Evolutionary conservation across 2,113 vertebrate genomes (phyloP), one percentile per base, ranked within the genome.

Genomic region (Nannobrachium achirus): DNA sequence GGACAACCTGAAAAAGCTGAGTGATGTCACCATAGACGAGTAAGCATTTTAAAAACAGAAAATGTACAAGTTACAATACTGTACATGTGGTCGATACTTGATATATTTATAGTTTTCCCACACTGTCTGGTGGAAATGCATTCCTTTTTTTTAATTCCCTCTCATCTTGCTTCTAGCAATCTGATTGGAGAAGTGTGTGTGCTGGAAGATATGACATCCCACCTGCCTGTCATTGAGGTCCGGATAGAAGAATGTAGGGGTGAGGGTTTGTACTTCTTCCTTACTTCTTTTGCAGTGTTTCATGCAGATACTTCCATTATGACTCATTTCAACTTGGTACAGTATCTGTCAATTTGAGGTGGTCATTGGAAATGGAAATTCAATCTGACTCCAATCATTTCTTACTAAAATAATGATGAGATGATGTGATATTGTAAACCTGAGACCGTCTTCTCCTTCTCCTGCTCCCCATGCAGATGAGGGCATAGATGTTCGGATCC

Each of bases 241-340:
- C 93, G 96, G 42, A 97, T 99, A 18, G 95, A 96, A 62, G 97
- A 99, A 81, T 99, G 97, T 86, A 92, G 94, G 94, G 98, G 98
- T 98, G 76, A 81, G 86, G 53, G 0, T 25, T 38, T 15, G 40
- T 42, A n/a, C 15, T 44, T 15, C n/a, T 10, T 40, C 42, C 41
- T 70, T 11, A 3, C 2, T 8, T 10, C 25, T 42, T 66, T 3
- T 56, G 4, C 20, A 0, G 14, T 48, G 11, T 41, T 49, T 68
- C 14, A 55, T 16, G 1, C 9, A 20, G 7, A 19, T 41, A 0
- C 0, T 46, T 60, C 19, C 2, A 10, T 6, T 11, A 18, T 25
- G 18, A 19, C 8, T 33, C 11, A 6, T 14, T n/a, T 5, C 15
- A n/a, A 41, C 3, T 39, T 58, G 56, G 38, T 33, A 33, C 25